These are phyloP conservation scores for Drosophila putrida DNA, from an alignment of 2,888 invertebrate species.

Conservation along the genomic window DNA sequence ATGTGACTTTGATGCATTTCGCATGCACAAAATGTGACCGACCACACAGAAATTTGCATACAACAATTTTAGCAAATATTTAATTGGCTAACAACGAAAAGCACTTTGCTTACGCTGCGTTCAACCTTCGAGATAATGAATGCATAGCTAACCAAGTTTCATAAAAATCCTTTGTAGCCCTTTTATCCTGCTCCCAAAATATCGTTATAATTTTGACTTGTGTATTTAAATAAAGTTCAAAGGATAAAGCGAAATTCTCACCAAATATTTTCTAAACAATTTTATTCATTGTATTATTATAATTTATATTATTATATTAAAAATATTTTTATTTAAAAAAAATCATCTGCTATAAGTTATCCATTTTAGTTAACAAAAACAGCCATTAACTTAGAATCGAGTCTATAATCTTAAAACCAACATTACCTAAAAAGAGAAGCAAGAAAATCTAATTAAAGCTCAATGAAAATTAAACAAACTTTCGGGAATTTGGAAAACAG, in stretches of 20 bases:
- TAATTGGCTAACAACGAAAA: constrained; percentile 46
- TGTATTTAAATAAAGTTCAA: too few species aligned
- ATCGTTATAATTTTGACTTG: too few species aligned
- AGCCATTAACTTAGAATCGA: background rate
- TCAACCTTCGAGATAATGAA: constrained; percentile 11
- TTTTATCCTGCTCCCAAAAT: too few species aligned
- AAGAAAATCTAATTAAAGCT: constrained; percentile 38
- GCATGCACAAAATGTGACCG: constrained; percentile 21
- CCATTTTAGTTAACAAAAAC: background rate
- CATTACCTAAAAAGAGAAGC: constrained; percentile 16
- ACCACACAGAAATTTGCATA: constrained; percentile 19
- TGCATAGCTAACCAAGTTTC: background rate
- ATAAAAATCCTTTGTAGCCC: too few species aligned
- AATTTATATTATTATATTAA: too few species aligned
- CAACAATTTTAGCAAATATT: constrained; percentile 33
- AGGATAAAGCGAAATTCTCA: too few species aligned
- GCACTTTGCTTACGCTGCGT: constrained; percentile 37
- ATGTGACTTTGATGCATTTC: constrained; percentile 36
- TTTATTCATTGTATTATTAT: too few species aligned
- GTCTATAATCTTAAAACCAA: background rate
- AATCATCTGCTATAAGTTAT: background rate
- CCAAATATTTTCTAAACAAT: too few species aligned
- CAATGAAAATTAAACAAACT: constrained; percentile 54
- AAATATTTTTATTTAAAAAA: background rate
- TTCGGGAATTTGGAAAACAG: constrained; percentile 35